Evolutionary conservation across 2,113 vertebrate species (phyloP).

Genomic region (Cnemophilus loriae): DNA sequence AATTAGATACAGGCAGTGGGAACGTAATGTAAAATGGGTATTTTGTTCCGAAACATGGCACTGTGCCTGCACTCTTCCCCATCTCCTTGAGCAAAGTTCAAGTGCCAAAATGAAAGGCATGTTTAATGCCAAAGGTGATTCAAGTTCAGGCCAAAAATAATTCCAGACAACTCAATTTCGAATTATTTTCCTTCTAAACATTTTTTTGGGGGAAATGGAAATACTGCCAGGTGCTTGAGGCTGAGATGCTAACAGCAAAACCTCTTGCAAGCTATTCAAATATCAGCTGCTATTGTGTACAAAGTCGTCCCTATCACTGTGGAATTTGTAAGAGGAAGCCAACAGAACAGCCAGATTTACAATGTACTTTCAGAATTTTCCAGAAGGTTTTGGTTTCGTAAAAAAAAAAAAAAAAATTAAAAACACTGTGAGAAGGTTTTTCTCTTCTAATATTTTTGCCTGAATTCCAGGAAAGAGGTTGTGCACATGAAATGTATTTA

Average conservation of each 20-base stretch:
- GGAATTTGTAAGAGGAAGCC: constrained; percentile 36
- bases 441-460: neutral
- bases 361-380: neutral
- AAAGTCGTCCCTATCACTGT: neutral
- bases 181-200: constrained; percentile 33
- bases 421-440: neutral
- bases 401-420: neutral
- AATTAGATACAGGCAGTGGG: constrained; percentile 46
- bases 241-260: constrained; percentile 10
- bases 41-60: constrained; percentile 56
- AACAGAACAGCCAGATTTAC: neutral
- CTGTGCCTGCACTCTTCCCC: constrained; percentile 35
- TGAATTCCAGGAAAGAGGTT: neutral
- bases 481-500: neutral
- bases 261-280: constrained; percentile 7
- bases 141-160: constrained; percentile 62
- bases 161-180: constrained; percentile 41
- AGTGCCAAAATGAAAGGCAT: constrained; percentile 34
- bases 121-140: constrained; percentile 61
- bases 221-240: neutral
- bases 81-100: constrained; percentile 50
- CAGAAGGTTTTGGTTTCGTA: neutral
- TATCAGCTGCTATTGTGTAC: constrained; percentile 15
- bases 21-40: constrained; percentile 41
- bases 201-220: neutral